Percentiles rank a stretch among this genome's conserved stretches.
These are phyloP conservation scores for Paradoxurus hermaphroditus DNA, from an alignment of 2,113 vertebrate species.

Conservation along the genomic window DNA sequence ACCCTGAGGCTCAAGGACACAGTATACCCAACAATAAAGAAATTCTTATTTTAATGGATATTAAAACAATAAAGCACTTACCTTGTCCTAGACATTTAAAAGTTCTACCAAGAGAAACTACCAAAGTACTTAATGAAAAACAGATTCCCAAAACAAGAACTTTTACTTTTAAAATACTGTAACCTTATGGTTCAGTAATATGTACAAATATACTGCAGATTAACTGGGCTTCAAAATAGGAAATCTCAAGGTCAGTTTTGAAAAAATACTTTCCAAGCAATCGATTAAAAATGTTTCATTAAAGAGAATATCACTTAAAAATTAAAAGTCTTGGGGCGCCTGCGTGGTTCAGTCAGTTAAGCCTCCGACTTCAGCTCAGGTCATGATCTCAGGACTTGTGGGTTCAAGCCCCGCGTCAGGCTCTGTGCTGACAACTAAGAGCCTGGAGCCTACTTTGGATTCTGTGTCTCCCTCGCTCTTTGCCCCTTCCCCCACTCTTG, in stretches of 20 bases:
- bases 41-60: not conserved
- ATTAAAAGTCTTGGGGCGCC: not conserved
- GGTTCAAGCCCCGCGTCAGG: no score
- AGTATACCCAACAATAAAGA: not conserved
- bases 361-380: no score
- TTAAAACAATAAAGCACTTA: not conserved
- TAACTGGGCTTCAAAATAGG: not conserved
- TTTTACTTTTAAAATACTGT: constrained; percentile 5
- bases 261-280: not conserved
- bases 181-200: not conserved
- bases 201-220: not conserved
- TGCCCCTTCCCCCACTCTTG: no score
- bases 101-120: not conserved
- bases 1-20: not conserved
- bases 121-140: constrained; percentile 6
- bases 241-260: not conserved
- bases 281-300: not conserved
- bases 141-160: not conserved
- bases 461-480: no score
- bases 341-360: no score
- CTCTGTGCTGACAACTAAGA: no score
- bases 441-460: no score
- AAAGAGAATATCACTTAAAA: not conserved
- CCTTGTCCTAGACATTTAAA: not conserved
- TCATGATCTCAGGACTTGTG: no score